These are phyloP conservation scores for Gadopsis marmoratus DNA, from an alignment of 2,797 vertebrate genomes.

Conservation along the genomic window DNA sequence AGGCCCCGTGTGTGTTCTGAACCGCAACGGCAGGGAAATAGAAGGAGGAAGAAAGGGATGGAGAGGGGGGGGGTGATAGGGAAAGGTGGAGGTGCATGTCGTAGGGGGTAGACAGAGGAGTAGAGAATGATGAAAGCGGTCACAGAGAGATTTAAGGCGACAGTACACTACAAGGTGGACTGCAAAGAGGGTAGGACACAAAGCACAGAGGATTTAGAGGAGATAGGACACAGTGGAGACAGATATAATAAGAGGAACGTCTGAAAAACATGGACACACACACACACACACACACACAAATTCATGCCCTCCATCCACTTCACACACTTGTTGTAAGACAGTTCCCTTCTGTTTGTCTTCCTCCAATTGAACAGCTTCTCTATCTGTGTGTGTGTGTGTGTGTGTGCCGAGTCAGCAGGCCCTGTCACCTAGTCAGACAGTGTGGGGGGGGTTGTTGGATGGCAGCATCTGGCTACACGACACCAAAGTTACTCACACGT, in stretches of 20 bases:
- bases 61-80: not conserved
- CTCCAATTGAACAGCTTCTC: conserved; percentile 16
- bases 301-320: conserved; percentile 29
- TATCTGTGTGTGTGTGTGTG: not conserved
- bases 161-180: conserved; percentile 22
- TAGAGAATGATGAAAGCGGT: conserved; percentile 45
- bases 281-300: conserved; percentile 14
- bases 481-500: not conserved
- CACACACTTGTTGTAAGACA: conserved; percentile 16
- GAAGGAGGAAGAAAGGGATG: not conserved
- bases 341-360: conserved; percentile 20
- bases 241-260: not conserved
- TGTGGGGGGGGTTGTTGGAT: conserved; percentile 3
- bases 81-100: conserved; percentile 24
- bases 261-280: not conserved
- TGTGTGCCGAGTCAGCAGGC: conserved; percentile 38
- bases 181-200: conserved; percentile 26
- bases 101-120: conserved; percentile 13
- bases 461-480: conserved; percentile 7
- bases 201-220: not conserved
- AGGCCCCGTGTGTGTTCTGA: conserved; percentile 32
- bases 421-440: conserved; percentile 29
- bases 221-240: conserved; percentile 16
- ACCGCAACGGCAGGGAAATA: conserved; percentile 24
- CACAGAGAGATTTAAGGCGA: conserved; percentile 39